Conservation (phyloP, 2,797 vertebrate genomes). For the Macropus fuliginosus region DNA sequence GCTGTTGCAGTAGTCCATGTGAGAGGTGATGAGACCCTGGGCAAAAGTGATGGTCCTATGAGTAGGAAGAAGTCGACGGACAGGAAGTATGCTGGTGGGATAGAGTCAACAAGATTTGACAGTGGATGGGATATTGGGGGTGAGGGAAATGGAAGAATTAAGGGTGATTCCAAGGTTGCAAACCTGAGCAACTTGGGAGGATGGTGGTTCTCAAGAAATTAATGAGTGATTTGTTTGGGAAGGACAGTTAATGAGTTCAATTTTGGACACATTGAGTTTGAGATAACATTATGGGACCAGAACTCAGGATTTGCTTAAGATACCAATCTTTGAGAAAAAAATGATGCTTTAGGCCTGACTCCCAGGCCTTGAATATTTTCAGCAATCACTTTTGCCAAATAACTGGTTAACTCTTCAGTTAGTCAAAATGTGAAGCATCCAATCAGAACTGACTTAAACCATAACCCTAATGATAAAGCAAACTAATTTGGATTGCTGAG, state of each 20-base stretch:
- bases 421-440: not conserved
- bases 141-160: not conserved
- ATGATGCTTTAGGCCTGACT: not conserved
- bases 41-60: not conserved
- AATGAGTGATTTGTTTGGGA: not conserved
- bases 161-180: not conserved
- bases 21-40: not conserved
- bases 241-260: not conserved
- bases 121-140: not conserved
- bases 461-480: not conserved
- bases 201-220: not conserved
- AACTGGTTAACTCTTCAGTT: not conserved
- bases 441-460: not conserved
- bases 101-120: not conserved
- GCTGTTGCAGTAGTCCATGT: not conserved
- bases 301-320: not conserved
- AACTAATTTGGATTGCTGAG: not conserved
- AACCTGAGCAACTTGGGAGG: not conserved
- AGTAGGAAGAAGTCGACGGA: not conserved
- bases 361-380: not conserved
- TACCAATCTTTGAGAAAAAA: not conserved
- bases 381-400: not conserved
- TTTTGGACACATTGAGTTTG: not conserved
- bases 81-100: not conserved
- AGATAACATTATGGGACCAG: not conserved